Evolutionary conservation across 2,113 vertebrate species (phyloP), one percentile per base, ranked within the genome.

Genomic region (Arenaria interpres): DNA sequence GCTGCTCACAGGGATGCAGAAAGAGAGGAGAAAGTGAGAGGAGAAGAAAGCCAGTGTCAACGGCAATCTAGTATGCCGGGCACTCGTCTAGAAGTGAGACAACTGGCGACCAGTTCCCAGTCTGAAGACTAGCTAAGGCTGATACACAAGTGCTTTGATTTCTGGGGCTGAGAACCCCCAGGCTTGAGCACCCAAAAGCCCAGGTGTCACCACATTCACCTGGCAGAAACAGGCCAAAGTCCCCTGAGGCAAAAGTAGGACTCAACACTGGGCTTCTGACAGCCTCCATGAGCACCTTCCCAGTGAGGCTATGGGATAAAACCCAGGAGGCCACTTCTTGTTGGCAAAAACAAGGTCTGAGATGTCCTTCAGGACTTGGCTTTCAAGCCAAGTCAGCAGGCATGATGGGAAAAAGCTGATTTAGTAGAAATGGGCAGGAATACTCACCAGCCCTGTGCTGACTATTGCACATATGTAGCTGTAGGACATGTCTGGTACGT

Each of bases 41-140:
- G 30, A 95, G 41, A 69, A 77, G 27, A 64, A 89, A 89, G 18
- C 4, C 46, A 79, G 5, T 41, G n/a, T 41, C 56, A 82, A 53
- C 13, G 37, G 37, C 15, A 78, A 17, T 7, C 5, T 2, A 10
- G 20, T 6, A 45, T 15, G 12, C 7, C 1, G 1, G 71, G 23
- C 35, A 72, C 9, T 82, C 39, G 39, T 18, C 67, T 85, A 45
- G 62, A 41, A 69, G 19, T 69, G 43, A 62, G 63, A 68, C 33
- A 73, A 57, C 19, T 37, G 37, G 7, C 21, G 68, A 39, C 21
- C 66, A 56, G 20, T 39, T 28, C 53, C 39, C 48, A 63, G 12
- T 23, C 37, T 75, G 25, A 91, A 88, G 68, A 67, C 53, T 33
- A 51, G 43, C 33, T 80, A 46, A 85, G 57, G 53, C 14, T 79